A percentile compares a stretch with the other conserved stretches of the same genome.
Evolutionary conservation across 1,140 invertebrate species (phyloP).

Genomic region (Mizuhopecten yessoensis): DNA sequence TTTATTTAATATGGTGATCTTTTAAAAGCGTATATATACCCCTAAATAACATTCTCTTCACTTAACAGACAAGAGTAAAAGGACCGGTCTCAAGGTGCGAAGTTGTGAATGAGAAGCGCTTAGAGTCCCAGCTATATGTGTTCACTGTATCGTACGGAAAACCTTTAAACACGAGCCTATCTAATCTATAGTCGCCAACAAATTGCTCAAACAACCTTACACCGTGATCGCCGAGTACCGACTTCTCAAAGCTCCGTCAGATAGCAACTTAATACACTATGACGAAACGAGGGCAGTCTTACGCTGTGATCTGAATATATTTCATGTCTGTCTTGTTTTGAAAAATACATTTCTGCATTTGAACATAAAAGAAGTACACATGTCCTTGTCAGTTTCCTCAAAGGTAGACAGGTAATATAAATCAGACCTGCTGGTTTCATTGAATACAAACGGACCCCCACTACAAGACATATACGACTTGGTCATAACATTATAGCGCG

Average conservation of each 20-base stretch:
- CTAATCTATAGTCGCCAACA: background rate
- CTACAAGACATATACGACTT: background rate
- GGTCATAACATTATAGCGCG: background rate
- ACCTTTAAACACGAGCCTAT: background rate
- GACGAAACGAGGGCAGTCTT: background rate
- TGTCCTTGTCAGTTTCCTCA: background rate
- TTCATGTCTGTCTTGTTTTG: slow-evolving; percentile 1
- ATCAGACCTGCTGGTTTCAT: background rate
- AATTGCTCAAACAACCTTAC: slow-evolving; percentile 38
- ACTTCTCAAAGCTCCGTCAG: background rate
- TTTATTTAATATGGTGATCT: slow-evolving; percentile 10
- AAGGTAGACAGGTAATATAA: background rate
- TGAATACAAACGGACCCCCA: slow-evolving; percentile 8
- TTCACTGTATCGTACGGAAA: background rate
- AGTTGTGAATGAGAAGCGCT: background rate
- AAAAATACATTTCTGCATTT: slow-evolving; percentile 36
- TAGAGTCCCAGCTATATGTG: background rate
- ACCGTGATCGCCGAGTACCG: background rate
- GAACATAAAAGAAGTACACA: slow-evolving; percentile 12
- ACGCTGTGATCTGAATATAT: slow-evolving; percentile 32
- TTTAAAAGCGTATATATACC: slow-evolving; percentile 29
- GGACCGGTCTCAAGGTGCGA: slow-evolving; percentile 9
- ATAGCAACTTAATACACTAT: slow-evolving; percentile 28
- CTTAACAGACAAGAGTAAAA: slow-evolving; percentile 13
- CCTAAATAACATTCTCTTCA: slow-evolving; percentile 3